phyloP scores from a whole-genome alignment of 2,797 vertebrate species.

The Podargus strigoides region DNA sequence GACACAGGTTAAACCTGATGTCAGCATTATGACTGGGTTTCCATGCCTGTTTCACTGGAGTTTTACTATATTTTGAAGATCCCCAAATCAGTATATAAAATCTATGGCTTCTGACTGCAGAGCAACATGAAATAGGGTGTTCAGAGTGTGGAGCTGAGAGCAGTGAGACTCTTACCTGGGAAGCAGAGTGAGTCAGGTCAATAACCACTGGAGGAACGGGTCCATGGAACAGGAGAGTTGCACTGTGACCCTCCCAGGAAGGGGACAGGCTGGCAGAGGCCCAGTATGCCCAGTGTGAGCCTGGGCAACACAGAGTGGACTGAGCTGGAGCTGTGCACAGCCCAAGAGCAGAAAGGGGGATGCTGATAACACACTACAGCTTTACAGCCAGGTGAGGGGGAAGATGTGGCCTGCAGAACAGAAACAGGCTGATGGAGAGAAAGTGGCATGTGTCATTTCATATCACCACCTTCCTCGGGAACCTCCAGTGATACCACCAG shows the following conservation, averaged over 20 bases:
- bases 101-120: not conserved
- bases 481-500: not conserved
- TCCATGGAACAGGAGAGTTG: accelerated
- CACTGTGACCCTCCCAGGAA: not conserved
- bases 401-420: too few relatives aligned
- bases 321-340: not conserved
- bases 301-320: accelerated
- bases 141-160: not conserved
- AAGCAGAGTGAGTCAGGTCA: accelerated
- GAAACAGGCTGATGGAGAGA: too few relatives aligned
- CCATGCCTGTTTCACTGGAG: not conserved
- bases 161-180: not conserved
- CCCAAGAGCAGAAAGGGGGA: not conserved
- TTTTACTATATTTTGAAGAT: not conserved
- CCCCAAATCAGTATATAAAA: not conserved
- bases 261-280: too few relatives aligned
- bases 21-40: accelerated
- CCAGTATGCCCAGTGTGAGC: not conserved
- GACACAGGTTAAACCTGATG: not conserved
- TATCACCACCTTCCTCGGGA: not conserved
- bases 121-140: accelerated
- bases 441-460: accelerated
- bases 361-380: not conserved
- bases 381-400: accelerated
- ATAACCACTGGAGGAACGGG: not conserved